phyloP scores from a whole-genome alignment of 2,113 vertebrate genomes.

The Rhinolophus ferrumequinum region DNA sequence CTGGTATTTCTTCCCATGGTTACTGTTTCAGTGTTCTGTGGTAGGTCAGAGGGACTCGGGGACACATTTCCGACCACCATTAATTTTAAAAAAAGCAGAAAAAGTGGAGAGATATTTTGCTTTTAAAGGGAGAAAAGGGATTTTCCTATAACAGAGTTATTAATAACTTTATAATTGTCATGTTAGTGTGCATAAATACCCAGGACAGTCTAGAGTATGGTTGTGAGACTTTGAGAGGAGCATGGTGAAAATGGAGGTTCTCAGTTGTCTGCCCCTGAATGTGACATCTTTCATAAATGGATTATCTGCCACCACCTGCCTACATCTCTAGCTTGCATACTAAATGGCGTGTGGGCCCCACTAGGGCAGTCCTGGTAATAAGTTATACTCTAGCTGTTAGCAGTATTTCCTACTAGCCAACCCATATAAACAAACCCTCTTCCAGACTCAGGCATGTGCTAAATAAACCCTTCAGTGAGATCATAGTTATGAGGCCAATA shows the following conservation, averaged over 20 bases:
- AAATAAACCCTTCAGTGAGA: not conserved
- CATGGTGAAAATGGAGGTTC: not conserved
- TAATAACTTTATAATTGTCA: not conserved
- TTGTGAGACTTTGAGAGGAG: not conserved
- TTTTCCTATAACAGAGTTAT: not conserved
- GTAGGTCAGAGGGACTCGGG: not conserved
- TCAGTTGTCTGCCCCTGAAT: not conserved
- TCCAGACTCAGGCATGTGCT: not conserved
- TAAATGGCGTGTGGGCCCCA: not conserved
- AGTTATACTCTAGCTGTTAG: not conserved
- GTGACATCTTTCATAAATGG: not conserved
- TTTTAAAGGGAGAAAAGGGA: not conserved
- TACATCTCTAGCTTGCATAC: not conserved
- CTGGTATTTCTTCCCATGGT: slow-evolving; percentile 46
- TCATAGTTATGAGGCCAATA: not conserved
- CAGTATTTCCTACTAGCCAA: not conserved
- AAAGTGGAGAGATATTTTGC: not conserved
- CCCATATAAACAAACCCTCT: not conserved
- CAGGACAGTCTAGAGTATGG: not conserved
- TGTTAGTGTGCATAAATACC: not conserved
- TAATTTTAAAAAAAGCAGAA: not conserved
- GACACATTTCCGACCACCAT: not conserved
- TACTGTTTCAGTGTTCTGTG: slow-evolving; percentile 7
- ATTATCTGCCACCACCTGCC: not conserved
- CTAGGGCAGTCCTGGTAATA: not conserved